Conservation (phyloP, 2,888 invertebrate genomes). For the Odontomyia ornata region DNA sequence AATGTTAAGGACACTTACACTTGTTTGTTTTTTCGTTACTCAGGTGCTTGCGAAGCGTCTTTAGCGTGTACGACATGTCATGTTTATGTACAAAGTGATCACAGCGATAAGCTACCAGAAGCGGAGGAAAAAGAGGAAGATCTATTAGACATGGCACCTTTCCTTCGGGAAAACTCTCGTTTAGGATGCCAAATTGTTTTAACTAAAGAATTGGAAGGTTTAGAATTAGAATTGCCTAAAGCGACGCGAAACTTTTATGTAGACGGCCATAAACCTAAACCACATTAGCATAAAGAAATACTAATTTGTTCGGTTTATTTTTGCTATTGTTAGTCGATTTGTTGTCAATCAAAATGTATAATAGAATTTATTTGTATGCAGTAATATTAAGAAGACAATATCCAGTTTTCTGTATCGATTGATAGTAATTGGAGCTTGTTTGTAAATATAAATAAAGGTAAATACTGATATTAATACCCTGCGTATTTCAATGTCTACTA, state of each 20-base stretch:
- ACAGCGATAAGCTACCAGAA: constrained; percentile 76
- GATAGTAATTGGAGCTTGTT: neutral
- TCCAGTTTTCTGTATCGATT: neutral
- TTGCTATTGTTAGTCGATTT: neutral
- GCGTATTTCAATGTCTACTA: too few species aligned
- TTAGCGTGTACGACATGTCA: constrained; percentile 98
- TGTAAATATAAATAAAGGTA: neutral
- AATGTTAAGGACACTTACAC: too few species aligned
- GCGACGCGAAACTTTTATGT: constrained; percentile 97
- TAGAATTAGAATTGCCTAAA: constrained; percentile 82
- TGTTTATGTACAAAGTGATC: constrained; percentile 85
- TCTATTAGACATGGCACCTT: constrained; percentile 95
- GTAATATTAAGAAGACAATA: too few species aligned
- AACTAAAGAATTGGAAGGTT: constrained; percentile 86
- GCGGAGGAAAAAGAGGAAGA: constrained; percentile 96
- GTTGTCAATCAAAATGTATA: neutral
- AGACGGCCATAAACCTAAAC: constrained; percentile 95
- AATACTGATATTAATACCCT: neutral
- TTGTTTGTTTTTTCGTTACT: neutral
- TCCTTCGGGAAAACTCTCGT: constrained; percentile 93
- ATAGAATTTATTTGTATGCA: too few species aligned
- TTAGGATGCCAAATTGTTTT: constrained; percentile 93
- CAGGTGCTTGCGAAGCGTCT: constrained; percentile 97
- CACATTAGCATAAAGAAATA: constrained; percentile 72
- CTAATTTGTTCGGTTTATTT: neutral